phyloP scores from a whole-genome alignment of 92 coral and sea anemone genomes.

The Muricea muricata region DNA sequence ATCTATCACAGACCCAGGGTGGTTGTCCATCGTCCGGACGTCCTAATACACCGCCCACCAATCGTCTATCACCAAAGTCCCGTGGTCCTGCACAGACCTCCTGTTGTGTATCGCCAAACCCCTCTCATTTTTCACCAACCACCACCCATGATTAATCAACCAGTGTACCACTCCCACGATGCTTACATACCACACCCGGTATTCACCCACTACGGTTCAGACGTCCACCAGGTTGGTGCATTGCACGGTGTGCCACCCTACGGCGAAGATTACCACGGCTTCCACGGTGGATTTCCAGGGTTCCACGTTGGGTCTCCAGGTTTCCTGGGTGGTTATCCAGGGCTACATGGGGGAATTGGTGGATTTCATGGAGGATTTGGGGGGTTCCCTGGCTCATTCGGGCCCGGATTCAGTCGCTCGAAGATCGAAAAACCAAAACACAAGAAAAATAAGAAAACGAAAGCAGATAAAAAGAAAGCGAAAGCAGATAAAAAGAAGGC shows the following conservation, averaged over 20 bases:
- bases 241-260: conserved; percentile 92
- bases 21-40: conserved; percentile 92
- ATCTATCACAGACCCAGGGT: conserved; percentile 93
- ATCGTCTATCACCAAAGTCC: conserved; percentile 94
- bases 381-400: background rate
- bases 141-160: conserved; percentile 89
- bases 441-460: conserved; percentile 26
- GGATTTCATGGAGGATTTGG: conserved; percentile 20
- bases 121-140: conserved; percentile 98
- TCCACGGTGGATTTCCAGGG: conserved; percentile 3
- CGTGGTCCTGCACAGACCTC: conserved; percentile 94
- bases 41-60: conserved; percentile 90
- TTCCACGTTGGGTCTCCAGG: background rate
- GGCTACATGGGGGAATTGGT: background rate
- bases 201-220: conserved; percentile 75
- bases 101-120: conserved; percentile 87
- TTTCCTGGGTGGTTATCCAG: background rate
- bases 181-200: conserved; percentile 77
- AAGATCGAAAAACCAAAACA: conserved; percentile 40
- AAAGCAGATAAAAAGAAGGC: conserved; percentile 26
- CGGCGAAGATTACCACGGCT: conserved; percentile 34
- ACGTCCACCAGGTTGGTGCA: conserved; percentile 73
- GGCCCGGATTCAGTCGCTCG: conserved; percentile 27
- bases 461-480: conserved; percentile 37
- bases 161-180: conserved; percentile 80